phyloP scores from a whole-genome alignment of 2,113 vertebrate genomes.

The Hypocryptadius cinnamomeus region DNA sequence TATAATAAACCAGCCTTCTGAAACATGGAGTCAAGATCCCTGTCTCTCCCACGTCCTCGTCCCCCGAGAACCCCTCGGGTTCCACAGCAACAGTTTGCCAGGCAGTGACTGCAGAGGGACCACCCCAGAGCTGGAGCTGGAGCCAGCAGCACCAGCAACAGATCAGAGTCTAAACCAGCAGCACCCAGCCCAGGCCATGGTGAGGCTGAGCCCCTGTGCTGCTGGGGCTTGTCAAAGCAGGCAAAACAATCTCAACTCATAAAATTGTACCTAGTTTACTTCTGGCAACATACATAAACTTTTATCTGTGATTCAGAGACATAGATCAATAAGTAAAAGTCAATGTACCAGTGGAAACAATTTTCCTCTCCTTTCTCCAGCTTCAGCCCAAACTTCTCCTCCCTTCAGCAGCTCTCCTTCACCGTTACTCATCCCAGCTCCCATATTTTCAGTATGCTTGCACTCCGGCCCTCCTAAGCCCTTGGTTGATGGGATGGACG shows the following conservation, averaged over 20 bases:
- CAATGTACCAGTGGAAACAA: neutral
- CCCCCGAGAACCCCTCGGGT: too few relatives aligned
- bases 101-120: neutral
- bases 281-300: neutral
- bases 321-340: neutral
- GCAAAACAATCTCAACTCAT: neutral
- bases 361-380: neutral
- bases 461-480: neutral
- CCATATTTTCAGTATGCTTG: neutral
- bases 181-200: too few relatives aligned
- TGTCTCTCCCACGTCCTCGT: too few relatives aligned
- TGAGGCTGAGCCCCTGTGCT: rapidly evolving
- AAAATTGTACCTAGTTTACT: neutral
- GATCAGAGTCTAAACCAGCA: rapidly evolving
- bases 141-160: too few relatives aligned
- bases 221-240: neutral
- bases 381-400: neutral
- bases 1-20: too few relatives aligned
- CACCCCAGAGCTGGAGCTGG: neutral
- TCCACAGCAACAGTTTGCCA: too few relatives aligned
- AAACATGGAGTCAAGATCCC: too few relatives aligned
- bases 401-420: neutral
- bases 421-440: neutral
- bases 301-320: neutral
- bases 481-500: rapidly evolving